phyloP scores from a whole-genome alignment of 2,797 vertebrate species.

The Harpagifer antarcticus region DNA sequence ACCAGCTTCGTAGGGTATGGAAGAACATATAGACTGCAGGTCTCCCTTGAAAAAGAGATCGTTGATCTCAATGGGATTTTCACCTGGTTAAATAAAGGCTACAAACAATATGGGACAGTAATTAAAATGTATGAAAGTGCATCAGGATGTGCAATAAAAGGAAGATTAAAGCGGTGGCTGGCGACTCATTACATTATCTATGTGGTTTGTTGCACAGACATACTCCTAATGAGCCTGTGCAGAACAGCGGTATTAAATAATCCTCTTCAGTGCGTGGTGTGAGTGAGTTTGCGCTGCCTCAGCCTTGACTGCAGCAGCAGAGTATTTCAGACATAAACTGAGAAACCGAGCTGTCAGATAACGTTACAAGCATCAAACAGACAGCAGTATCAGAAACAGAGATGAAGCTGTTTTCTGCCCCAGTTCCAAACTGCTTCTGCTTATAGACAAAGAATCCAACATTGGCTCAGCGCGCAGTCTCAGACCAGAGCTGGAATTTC shows the following conservation, averaged over 20 bases:
- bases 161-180: constrained; percentile 70
- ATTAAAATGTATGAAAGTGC: constrained; percentile 68
- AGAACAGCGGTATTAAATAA: constrained; percentile 51
- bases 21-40: too few species aligned
- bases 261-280: constrained; percentile 33
- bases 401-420: constrained; percentile 67
- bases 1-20: constrained; percentile 14
- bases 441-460: constrained; percentile 72
- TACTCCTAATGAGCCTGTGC: constrained; percentile 60
- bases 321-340: constrained; percentile 48
- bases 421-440: constrained; percentile 60
- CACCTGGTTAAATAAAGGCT: too few species aligned
- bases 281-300: constrained; percentile 14
- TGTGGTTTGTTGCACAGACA: constrained; percentile 44
- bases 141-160: constrained; percentile 50
- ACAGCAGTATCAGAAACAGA: constrained; percentile 58
- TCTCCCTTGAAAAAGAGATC: too few species aligned
- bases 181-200: constrained; percentile 63
- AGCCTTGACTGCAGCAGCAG: constrained; percentile 13
- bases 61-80: too few species aligned
- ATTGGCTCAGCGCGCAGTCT: constrained; percentile 63
- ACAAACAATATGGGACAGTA: constrained; percentile 50
- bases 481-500: constrained; percentile 53
- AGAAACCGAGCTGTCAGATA: constrained; percentile 51
- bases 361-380: constrained; percentile 55